A percentile compares a stretch with the other conserved stretches of the same genome.
Conservation (phyloP, 2,113 vertebrate genomes). For the Poeciliopsis occidentalis region DNA sequence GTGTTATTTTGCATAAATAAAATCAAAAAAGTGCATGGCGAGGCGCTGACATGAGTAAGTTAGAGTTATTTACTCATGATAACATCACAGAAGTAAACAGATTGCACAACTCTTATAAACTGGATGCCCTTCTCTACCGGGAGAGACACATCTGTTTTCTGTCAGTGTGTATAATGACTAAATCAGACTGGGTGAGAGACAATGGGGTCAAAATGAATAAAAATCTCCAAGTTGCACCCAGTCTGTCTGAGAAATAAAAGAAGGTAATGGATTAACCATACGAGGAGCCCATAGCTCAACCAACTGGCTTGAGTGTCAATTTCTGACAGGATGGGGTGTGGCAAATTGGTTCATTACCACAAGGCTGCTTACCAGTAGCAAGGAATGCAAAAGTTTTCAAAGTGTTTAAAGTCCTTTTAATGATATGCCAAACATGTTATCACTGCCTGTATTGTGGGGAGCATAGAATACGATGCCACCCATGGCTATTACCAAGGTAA, state of each 20-base stretch:
- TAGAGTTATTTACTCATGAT: neutral
- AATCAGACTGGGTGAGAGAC: conserved; percentile 45
- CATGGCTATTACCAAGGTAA: too few species aligned
- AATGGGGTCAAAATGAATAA: conserved; percentile 46
- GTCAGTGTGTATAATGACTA: conserved; percentile 44
- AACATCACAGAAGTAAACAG: neutral
- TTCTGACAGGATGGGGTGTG: conserved; percentile 25
- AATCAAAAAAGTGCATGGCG: neutral
- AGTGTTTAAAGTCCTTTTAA: neutral
- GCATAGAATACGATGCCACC: neutral
- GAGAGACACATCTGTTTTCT: conserved; percentile 36
- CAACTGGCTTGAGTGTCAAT: neutral
- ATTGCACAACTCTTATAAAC: conserved; percentile 2
- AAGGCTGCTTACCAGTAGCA: neutral
- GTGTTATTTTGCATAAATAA: neutral
- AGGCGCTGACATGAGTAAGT: too few species aligned
- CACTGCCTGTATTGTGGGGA: neutral
- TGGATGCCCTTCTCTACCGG: conserved; percentile 2
- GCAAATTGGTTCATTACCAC: neutral
- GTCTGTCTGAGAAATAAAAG: conserved; percentile 49
- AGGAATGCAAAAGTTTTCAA: neutral
- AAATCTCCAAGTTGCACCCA: conserved; percentile 35
- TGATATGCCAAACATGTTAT: neutral
- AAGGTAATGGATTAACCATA: conserved; percentile 53
- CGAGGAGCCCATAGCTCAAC: conserved; percentile 4